Conservation (phyloP, 1,140 invertebrate genomes). For the Formica exsecta region DNA sequence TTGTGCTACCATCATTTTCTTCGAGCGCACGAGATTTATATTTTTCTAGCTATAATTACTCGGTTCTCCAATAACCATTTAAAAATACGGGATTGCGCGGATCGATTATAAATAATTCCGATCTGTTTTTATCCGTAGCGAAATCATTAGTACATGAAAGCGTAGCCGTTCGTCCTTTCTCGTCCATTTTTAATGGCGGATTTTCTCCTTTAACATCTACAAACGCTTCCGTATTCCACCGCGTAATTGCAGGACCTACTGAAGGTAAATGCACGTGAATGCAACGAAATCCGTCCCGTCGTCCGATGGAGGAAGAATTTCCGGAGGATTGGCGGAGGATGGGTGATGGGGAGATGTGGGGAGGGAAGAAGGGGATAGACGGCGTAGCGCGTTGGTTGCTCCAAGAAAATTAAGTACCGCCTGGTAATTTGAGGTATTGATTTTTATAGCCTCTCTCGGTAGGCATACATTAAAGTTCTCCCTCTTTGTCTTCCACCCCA, state of each 20-base stretch:
- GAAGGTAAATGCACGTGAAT: constrained; percentile 76
- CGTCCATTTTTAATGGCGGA: constrained; percentile 72
- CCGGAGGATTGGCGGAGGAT: constrained; percentile 34
- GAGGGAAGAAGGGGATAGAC: constrained; percentile 36
- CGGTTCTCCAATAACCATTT: constrained; percentile 2
- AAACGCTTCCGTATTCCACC: constrained; percentile 60
- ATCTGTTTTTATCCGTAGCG: constrained; percentile 47
- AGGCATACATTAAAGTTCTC: constrained; percentile 85
- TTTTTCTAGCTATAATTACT: constrained; percentile 35
- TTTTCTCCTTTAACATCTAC: constrained; percentile 75
- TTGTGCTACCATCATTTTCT: not conserved
- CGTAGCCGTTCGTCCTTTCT: constrained; percentile 64
- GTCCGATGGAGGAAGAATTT: constrained; percentile 71
- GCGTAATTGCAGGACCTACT: constrained; percentile 72
- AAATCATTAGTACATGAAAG: constrained; percentile 51
- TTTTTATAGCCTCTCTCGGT: constrained; percentile 87
- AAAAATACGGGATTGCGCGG: not conserved
- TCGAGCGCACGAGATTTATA: constrained; percentile 39
- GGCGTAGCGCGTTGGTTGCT: constrained; percentile 76
- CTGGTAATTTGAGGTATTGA: constrained; percentile 87
- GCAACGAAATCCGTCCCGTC: constrained; percentile 72
- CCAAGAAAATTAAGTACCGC: constrained; percentile 87
- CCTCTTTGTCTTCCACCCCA: constrained; percentile 71
- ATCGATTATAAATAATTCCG: constrained; percentile 59
- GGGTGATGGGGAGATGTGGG: constrained; percentile 15